These are phyloP conservation scores for Drosophila sp. DNA, from an alignment of 1,140 invertebrate genomes.

Conservation along the genomic window DNA sequence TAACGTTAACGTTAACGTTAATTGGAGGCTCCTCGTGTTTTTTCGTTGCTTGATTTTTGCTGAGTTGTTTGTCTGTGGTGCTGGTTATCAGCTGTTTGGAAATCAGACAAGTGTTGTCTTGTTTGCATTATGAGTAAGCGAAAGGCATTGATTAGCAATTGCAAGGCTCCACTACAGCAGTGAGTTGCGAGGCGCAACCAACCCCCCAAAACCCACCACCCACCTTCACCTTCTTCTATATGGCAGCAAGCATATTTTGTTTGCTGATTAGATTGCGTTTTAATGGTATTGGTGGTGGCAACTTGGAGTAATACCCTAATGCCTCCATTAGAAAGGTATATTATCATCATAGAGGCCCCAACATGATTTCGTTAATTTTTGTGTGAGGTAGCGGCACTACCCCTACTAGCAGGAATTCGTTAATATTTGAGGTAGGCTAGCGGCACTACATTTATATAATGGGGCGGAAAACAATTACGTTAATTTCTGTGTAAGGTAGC, in stretches of 20 bases:
- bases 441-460: no score
- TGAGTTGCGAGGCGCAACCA: background rate
- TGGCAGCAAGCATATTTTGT: constrained; percentile 10
- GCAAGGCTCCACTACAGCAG: constrained; percentile 33
- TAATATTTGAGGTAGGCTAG: no score
- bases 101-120: constrained; percentile 74
- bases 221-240: constrained; percentile 26
- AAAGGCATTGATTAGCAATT: constrained; percentile 56
- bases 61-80: constrained; percentile 29
- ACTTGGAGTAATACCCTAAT: background rate
- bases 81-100: constrained; percentile 71
- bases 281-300: background rate
- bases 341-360: no score
- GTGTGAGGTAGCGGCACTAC: no score
- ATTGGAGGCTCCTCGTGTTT: constrained; percentile 3
- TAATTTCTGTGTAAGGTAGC: no score
- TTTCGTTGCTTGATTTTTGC: constrained; percentile 20
- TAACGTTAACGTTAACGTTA: constrained; percentile 42
- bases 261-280: constrained; percentile 17
- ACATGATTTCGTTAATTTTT: no score
- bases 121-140: constrained; percentile 62
- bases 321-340: no score
- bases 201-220: constrained; percentile 14
- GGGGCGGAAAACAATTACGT: no score
- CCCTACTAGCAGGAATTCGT: no score